These are phyloP conservation scores for Odontothrips loti DNA, from an alignment of 2,888 invertebrate species.

Conservation along the genomic window DNA sequence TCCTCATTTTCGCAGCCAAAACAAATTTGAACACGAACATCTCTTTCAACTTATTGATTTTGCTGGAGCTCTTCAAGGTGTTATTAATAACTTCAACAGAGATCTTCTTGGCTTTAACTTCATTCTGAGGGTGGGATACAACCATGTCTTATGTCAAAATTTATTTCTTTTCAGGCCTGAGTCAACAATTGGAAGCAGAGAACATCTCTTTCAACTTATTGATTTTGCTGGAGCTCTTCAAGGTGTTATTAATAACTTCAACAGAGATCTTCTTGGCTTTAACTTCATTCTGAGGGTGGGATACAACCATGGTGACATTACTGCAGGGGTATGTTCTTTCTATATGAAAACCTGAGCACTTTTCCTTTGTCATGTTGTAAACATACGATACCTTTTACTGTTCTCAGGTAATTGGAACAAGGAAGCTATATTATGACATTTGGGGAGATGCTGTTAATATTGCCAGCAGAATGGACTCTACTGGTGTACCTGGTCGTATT, in stretches of 20 bases:
- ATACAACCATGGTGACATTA: constrained; percentile 91
- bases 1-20: constrained; percentile 66
- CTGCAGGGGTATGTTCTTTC: constrained; percentile 64
- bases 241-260: constrained; percentile 79
- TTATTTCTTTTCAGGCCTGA: constrained; percentile 51
- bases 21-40: constrained; percentile 62
- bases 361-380: background rate
- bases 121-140: constrained; percentile 76
- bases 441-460: constrained; percentile 99
- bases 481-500: constrained; percentile 80
- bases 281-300: constrained; percentile 78
- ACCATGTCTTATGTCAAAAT: constrained; percentile 55
- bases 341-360: background rate
- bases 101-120: constrained; percentile 87
- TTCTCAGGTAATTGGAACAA: constrained; percentile 74
- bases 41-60: constrained; percentile 89
- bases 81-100: constrained; percentile 80
- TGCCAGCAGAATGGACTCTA: constrained; percentile 95
- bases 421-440: constrained; percentile 93
- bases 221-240: constrained; percentile 93
- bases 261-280: constrained; percentile 84
- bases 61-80: constrained; percentile 83
- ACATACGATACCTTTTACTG: constrained; percentile 38
- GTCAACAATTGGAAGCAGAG: constrained; percentile 92
- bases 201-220: constrained; percentile 80